Evolutionary conservation across 2,888 invertebrate species (phyloP), one percentile per base, ranked within the genome.

Genomic region (Dicyrtoma fusca): DNA sequence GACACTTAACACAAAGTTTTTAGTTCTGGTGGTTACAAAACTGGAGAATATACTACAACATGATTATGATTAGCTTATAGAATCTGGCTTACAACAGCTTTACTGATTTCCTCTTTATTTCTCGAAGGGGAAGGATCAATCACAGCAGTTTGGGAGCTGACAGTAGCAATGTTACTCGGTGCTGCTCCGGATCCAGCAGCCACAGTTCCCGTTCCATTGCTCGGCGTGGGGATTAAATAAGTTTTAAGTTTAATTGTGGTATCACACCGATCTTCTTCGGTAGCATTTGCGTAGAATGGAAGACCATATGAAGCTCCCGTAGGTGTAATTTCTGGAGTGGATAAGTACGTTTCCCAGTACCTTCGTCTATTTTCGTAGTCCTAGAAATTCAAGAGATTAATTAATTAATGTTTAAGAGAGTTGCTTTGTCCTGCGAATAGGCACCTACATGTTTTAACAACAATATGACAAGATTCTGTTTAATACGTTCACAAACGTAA

Each of bases 201-300:
- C 34, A 34, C 3, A 34, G 34, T 34, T 34, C 34, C 34, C 34
- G 34, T 5, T 8, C 8, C 34, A 34, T 34, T 34, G 8, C 4
- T 34, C 34, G 34, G 34, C 8, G 34, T 34, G 3, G 34, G 34
- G 8, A 34, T 5, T 34, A 34, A 3, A 34, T 34, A 34, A 70
- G 75, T 75, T 25, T 57, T 57, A 23, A 79, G 44, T 71, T 76
- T 75, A 19, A 77, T 77, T 0, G 77, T 74, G 17, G 73, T 72
- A 63, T 79, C 79, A 71, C 79, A 79, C n/a, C 75, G 64, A 66
- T 76, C 73, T 14, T 45, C 25, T 45, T 75, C 71, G 1, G 71
- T 57, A n/a, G 19, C 26, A 42, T 64, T 64, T 14, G 57, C 64
- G 44, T 42, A 64, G 49, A 55, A 71, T 44, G 55, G 53, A 23